These are phyloP conservation scores for Syrmaticus mikado DNA, from an alignment of 2,113 vertebrate species.

Conservation along the genomic window DNA sequence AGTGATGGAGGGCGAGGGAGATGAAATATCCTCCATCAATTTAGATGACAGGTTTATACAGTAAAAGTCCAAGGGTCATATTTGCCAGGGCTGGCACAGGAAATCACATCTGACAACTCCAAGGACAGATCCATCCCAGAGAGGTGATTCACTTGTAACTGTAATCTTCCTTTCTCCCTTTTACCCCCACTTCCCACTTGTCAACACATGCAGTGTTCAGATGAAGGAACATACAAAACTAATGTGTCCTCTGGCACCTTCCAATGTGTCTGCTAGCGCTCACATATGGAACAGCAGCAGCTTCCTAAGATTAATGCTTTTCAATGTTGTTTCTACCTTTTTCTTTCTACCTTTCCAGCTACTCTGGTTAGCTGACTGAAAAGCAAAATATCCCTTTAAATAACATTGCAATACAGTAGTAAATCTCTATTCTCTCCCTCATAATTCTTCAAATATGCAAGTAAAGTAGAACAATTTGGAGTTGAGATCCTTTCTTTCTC, in stretches of 20 bases:
- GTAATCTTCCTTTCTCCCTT: accelerated
- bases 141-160: background rate
- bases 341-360: background rate
- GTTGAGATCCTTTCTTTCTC: background rate
- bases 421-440: background rate
- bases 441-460: background rate
- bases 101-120: background rate
- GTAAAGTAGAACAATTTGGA: background rate
- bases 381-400: background rate
- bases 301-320: background rate
- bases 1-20: background rate
- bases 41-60: background rate
- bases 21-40: background rate
- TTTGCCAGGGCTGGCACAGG: background rate
- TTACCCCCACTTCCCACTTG: background rate
- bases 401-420: background rate
- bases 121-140: background rate
- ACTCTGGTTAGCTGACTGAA: background rate
- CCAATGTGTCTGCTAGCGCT: background rate
- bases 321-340: background rate
- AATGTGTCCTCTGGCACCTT: background rate
- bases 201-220: accelerated
- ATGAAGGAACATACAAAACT: background rate
- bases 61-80: background rate
- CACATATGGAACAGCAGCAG: background rate